phyloP scores from a whole-genome alignment of 1,140 invertebrate species.

The Schlechtendalia chinensis region DNA sequence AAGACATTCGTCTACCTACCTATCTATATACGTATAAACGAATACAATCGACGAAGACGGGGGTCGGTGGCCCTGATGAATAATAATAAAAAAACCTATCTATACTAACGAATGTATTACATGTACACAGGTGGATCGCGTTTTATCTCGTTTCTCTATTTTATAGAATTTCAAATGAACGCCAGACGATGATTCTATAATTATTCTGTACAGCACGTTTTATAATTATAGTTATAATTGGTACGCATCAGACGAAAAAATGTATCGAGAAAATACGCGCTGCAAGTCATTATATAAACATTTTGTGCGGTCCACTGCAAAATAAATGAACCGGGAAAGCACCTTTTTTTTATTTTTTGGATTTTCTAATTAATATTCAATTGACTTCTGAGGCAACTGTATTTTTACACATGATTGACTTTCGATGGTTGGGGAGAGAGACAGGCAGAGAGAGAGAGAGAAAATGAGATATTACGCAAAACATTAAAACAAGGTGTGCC shows the following conservation, averaged over 20 bases:
- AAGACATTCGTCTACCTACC: background rate
- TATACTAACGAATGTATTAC: background rate
- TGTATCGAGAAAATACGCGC: background rate
- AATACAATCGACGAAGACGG: background rate
- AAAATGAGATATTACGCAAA: too few relatives aligned
- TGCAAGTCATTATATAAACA: background rate
- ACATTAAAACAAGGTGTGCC: too few relatives aligned
- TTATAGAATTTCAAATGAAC: background rate
- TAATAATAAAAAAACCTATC: slow-evolving; percentile 28
- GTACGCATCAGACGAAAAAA: background rate
- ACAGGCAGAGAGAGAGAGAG: too few relatives aligned
- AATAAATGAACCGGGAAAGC: slow-evolving; percentile 23
- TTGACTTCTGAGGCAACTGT: background rate
- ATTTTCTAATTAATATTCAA: slow-evolving; percentile 31
- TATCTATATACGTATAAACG: background rate
- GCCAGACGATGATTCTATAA: slow-evolving; percentile 21
- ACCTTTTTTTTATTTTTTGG: slow-evolving; percentile 23
- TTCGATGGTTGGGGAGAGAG: too few relatives aligned
- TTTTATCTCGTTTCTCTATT: background rate
- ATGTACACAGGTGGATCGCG: slow-evolving; percentile 5
- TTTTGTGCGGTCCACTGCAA: background rate
- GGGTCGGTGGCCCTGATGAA: background rate
- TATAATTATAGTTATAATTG: background rate
- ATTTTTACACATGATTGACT: background rate
- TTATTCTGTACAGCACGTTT: background rate